These are phyloP conservation scores for Aphaenogaster rudis DNA, from an alignment of 1,140 invertebrate genomes.

Conservation along the genomic window DNA sequence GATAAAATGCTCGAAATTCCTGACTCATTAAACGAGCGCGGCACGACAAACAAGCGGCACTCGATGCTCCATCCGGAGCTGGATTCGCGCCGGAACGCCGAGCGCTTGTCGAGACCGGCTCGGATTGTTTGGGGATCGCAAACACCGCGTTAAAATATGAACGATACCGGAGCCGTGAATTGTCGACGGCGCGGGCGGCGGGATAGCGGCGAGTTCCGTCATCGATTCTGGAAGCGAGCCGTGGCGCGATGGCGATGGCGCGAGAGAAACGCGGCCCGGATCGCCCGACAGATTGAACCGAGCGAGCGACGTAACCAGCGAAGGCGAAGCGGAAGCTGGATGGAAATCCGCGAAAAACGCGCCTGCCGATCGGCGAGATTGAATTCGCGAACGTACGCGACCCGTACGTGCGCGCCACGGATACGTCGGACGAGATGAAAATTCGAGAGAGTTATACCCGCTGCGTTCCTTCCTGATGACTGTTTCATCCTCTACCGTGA, in stretches of 20 bases:
- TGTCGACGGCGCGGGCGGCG: constrained; percentile 22
- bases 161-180: constrained; percentile 61
- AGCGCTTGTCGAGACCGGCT: constrained; percentile 63
- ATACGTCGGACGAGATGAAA: constrained; percentile 52
- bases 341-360: constrained; percentile 61
- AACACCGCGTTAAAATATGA: constrained; percentile 74
- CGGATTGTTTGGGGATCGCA: constrained; percentile 74
- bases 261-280: constrained; percentile 27
- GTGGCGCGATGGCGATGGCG: background rate
- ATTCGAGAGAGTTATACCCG: constrained; percentile 55
- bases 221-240: constrained; percentile 51
- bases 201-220: constrained; percentile 19
- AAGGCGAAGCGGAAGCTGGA: constrained; percentile 37
- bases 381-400: constrained; percentile 55
- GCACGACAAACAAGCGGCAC: constrained; percentile 71
- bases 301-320: background rate
- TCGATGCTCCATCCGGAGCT: constrained; percentile 44
- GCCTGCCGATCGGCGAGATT: constrained; percentile 58
- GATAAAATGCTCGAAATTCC: constrained; percentile 76
- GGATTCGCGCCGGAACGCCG: constrained; percentile 30
- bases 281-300: constrained; percentile 52
- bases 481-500: constrained; percentile 46
- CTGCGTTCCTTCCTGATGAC: constrained; percentile 36
- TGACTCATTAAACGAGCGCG: constrained; percentile 74
- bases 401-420: background rate